phyloP scores from a whole-genome alignment of 2,888 invertebrate genomes.

The Arctia plantaginis region DNA sequence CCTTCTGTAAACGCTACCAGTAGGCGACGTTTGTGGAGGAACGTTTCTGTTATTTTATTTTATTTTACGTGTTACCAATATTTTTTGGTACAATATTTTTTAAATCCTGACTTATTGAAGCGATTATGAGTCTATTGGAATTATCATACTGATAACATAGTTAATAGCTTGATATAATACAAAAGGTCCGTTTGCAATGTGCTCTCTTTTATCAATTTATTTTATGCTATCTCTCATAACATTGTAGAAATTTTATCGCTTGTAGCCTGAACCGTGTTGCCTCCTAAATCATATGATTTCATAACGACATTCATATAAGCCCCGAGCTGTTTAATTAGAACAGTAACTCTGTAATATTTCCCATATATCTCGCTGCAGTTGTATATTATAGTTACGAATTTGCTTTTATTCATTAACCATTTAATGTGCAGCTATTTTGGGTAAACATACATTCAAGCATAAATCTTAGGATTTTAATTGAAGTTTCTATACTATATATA shows the following conservation, averaged over 20 bases:
- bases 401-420: not conserved
- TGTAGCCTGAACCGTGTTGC: conserved; percentile 5
- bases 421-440: not conserved
- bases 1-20: no score
- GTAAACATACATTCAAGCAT: no score
- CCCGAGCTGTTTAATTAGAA: conserved; percentile 4
- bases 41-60: no score
- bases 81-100: no score
- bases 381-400: not conserved
- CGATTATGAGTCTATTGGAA: not conserved
- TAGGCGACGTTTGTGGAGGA: no score
- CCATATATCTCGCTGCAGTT: not conserved
- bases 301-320: conserved; percentile 13
- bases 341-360: conserved; percentile 4
- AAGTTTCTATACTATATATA: not conserved
- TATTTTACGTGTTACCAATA: no score
- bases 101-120: not conserved
- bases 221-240: conserved; percentile 18
- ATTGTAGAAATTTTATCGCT: conserved; percentile 15
- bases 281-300: conserved; percentile 21
- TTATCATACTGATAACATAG: not conserved
- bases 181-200: conserved; percentile 22
- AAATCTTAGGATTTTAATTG: not conserved
- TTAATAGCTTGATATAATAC: conserved; percentile 5
- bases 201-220: conserved; percentile 29